A percentile compares a stretch with the other conserved stretches of the same genome.
These are phyloP conservation scores for Pyrrhia umbra DNA, from an alignment of 2,888 invertebrate species.

Conservation along the genomic window DNA sequence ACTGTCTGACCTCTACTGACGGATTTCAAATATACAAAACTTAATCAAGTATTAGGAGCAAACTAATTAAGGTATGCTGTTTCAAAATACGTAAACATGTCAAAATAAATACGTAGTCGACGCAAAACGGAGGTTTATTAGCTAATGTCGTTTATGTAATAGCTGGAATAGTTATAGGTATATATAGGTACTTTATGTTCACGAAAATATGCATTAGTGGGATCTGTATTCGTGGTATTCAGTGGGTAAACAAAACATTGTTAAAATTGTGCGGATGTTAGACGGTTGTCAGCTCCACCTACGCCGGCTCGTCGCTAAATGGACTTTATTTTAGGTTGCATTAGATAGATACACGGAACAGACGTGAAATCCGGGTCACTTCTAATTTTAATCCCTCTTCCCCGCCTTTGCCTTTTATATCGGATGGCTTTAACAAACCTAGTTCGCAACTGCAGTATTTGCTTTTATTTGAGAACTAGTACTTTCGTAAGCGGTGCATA, in stretches of 20 bases:
- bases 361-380: constrained; percentile 71
- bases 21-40: background rate
- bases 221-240: constrained; percentile 59
- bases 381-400: constrained; percentile 69
- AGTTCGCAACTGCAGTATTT: constrained; percentile 21
- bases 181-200: background rate
- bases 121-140: background rate
- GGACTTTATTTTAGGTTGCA: constrained; percentile 74
- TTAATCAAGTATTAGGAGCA: constrained; percentile 2
- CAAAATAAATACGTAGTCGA: background rate
- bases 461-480: constrained; percentile 16
- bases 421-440: constrained; percentile 64
- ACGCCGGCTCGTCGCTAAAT: constrained; percentile 65
- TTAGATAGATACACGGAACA: constrained; percentile 65
- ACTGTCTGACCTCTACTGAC: constrained; percentile 25
- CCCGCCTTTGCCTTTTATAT: constrained; percentile 64
- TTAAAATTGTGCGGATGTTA: constrained; percentile 65
- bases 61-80: background rate
- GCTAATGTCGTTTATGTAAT: background rate
- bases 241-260: constrained; percentile 63
- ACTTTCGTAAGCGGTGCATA: background rate
- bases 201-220: constrained; percentile 42
- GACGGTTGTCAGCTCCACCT: constrained; percentile 66
- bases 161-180: background rate
- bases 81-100: background rate